Base-by-base conservation (phyloP, 2,888 invertebrate genomes). In the Synanthedon vespiformis region DNA sequence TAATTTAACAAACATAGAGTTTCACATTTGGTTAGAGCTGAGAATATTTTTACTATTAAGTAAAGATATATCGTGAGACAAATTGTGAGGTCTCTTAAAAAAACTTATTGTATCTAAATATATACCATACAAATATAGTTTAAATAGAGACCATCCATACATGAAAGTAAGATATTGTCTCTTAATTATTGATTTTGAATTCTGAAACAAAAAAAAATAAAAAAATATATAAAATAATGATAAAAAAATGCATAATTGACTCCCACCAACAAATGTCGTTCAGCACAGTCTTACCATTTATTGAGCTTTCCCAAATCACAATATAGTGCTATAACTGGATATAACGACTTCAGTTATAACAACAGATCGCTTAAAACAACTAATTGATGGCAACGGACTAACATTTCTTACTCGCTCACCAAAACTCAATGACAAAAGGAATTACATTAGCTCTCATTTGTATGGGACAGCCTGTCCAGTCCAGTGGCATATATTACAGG, bases 71-170 rank as follows among this genome's bases (percentile, higher is more conserved):
- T 3, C 18, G 40, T 3, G 11, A 13, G n/a, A 44, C 13, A 44
- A 44, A 40, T 44, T 14, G 13, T 44, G n/a, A 44, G 34, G 34
- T 34, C 34, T 34, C 14, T 14, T 44, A 5, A 44, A 44, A n/a
- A 14, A 71, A 51, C 65, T 65, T 27, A 69, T 58, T 27, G 78
- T 22, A 49, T 62, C 69, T 54, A 83, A 62, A 61, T 77, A 84
- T 40, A 80, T 57, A 54, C 74, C 72, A 56, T 83, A 84, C 11
- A 83, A 56, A 59, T 80, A 85, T 51, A 88, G 61, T 12, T 81
- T 55, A 5, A 86, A 55, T 55, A 83, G 61, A 1, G 81, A 72
- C 78, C 82, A 86, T 5, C 66, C 61, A 57, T 78, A 87, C 59
- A 74, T 82, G 22, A 80, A 48, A 5, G 64, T 73, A 12, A 88